These are phyloP conservation scores for Tenthredo distinguenda DNA, from an alignment of 2,888 invertebrate species.

Conservation along the genomic window DNA sequence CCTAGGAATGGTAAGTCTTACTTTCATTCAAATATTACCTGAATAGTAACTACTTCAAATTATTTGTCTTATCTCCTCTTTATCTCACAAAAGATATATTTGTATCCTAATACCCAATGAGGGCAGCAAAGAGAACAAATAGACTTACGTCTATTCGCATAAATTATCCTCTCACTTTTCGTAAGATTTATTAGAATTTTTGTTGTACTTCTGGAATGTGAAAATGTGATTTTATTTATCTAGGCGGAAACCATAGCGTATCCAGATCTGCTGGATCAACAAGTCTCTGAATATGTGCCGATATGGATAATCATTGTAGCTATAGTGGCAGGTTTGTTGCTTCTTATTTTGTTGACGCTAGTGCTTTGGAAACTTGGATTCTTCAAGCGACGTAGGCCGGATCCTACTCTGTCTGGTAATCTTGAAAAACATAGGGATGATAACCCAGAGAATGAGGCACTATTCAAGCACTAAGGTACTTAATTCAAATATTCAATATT, in stretches of 20 bases:
- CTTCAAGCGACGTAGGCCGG: slow-evolving; percentile 92
- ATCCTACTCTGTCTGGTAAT: slow-evolving; percentile 90
- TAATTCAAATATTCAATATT: slow-evolving; percentile 8
- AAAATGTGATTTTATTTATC: slow-evolving; percentile 36
- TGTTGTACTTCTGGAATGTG: neutral
- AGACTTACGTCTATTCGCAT: neutral
- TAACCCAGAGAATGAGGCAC: slow-evolving; percentile 80
- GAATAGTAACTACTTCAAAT: neutral
- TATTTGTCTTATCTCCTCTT: neutral
- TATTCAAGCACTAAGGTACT: slow-evolving; percentile 71
- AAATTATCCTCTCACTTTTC: neutral
- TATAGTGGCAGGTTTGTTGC: slow-evolving; percentile 89
- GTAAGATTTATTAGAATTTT: neutral
- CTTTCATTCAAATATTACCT: neutral
- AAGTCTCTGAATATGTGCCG: slow-evolving; percentile 87
- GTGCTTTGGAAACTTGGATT: slow-evolving; percentile 94
- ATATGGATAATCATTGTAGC: slow-evolving; percentile 94
- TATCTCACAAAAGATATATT: neutral
- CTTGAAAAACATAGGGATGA: slow-evolving; percentile 88
- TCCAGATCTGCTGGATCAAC: slow-evolving; percentile 89
- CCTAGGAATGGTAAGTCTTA: slow-evolving; percentile 81
- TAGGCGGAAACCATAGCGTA: slow-evolving; percentile 92
- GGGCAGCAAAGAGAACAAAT: neutral
- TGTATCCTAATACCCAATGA: neutral
- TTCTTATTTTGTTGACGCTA: slow-evolving; percentile 89